Conservation (phyloP, 2,113 vertebrate genomes). For the Pelecanus crispus region DNA sequence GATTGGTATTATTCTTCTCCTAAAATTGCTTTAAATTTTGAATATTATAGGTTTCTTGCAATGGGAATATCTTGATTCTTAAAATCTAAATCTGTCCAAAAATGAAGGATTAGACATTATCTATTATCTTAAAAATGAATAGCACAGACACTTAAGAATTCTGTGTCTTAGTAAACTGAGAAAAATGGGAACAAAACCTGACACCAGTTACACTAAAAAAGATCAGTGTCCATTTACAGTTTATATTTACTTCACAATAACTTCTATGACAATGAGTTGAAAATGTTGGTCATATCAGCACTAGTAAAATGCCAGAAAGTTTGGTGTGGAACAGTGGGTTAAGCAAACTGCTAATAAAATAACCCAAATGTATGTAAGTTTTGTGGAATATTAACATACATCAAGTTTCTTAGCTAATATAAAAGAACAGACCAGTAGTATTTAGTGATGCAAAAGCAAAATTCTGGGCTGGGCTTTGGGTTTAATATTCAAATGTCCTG, state of each 20-base stretch:
- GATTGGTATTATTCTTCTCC: background rate
- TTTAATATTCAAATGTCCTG: background rate
- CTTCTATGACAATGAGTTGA: background rate
- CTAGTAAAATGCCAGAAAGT: background rate
- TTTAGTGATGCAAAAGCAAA: background rate
- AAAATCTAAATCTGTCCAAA: background rate
- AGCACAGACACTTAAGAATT: background rate
- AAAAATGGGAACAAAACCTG: background rate
- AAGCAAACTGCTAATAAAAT: background rate
- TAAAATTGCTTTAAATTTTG: background rate
- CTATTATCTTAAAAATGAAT: background rate
- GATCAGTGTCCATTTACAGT: background rate
- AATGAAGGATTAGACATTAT: background rate
- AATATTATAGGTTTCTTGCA: background rate
- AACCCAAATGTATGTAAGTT: background rate
- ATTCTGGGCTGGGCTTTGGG: background rate
- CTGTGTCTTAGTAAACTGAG: background rate
- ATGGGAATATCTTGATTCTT: background rate
- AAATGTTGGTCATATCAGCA: background rate
- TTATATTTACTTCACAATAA: background rate
- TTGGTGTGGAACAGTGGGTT: background rate
- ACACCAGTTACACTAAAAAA: background rate
- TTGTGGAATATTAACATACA: background rate
- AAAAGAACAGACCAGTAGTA: background rate
- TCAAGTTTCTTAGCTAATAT: background rate